phyloP scores from a whole-genome alignment of 1,140 invertebrate genomes.

The Halyomorpha halys region DNA sequence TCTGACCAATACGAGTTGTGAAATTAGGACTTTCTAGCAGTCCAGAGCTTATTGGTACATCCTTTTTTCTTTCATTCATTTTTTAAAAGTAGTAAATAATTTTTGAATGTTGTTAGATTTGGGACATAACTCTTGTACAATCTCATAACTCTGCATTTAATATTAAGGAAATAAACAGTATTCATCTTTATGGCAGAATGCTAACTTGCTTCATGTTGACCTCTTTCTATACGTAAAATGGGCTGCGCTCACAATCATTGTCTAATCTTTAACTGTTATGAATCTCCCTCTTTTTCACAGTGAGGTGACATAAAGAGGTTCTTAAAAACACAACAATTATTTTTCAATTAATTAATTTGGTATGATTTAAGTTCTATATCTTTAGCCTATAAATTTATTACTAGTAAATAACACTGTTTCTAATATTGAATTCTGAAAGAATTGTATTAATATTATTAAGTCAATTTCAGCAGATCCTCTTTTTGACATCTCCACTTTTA shows the following conservation, averaged over 20 bases:
- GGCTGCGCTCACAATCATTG: not conserved
- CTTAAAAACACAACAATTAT: too few species aligned
- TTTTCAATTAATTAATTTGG: too few species aligned
- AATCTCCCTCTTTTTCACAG: slow-evolving; percentile 1
- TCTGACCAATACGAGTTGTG: slow-evolving; percentile 13
- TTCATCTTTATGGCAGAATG: slow-evolving; percentile 11
- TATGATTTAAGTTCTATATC: too few species aligned
- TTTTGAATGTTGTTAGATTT: slow-evolving; percentile 4
- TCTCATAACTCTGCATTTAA: slow-evolving; percentile 13
- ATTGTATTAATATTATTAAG: too few species aligned
- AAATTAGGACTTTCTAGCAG: slow-evolving; percentile 4
- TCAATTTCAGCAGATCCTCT: too few species aligned
- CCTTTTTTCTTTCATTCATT: not conserved
- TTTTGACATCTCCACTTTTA: not conserved
- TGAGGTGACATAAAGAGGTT: not conserved
- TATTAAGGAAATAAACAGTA: slow-evolving; percentile 12
- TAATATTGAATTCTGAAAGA: too few species aligned
- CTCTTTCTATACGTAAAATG: not conserved
- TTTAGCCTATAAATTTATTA: too few species aligned
- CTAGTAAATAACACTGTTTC: too few species aligned
- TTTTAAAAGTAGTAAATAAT: not conserved
- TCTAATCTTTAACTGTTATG: not conserved
- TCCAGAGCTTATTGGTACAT: slow-evolving; percentile 10
- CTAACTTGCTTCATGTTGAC: slow-evolving; percentile 11
- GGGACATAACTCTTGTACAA: slow-evolving; percentile 1